Evolutionary conservation across 2,797 vertebrate species (phyloP).

Genomic region (Sebastes dallii): DNA sequence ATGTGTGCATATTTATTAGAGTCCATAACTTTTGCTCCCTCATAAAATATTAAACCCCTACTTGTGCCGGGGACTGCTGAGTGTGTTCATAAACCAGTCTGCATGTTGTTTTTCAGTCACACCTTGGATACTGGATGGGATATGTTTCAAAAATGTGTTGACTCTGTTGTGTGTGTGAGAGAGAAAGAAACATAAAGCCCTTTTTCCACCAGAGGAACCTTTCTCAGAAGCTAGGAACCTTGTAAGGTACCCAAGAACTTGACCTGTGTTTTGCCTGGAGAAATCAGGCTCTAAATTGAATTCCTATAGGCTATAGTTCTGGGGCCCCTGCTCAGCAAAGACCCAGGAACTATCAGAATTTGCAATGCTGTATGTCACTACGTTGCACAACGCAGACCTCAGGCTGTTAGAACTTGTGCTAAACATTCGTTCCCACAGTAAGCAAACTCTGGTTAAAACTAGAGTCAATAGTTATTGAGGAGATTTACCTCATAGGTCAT

Average conservation of each 20-base stretch:
- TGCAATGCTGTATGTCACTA: neutral
- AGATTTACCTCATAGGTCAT: neutral
- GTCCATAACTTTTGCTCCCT: conserved; percentile 77
- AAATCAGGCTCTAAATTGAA: neutral
- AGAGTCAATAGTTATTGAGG: neutral
- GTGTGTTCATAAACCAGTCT: conserved; percentile 68
- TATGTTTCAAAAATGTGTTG: conserved; percentile 9
- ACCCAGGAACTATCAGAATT: neutral
- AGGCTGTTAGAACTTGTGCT: neutral
- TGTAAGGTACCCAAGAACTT: neutral
- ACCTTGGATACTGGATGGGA: conserved; percentile 33
- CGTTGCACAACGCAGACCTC: neutral
- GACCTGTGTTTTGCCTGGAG: neutral
- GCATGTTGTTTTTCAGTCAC: conserved; percentile 44
- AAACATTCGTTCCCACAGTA: neutral
- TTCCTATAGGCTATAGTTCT: neutral
- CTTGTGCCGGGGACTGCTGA: conserved; percentile 70
- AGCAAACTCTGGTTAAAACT: neutral
- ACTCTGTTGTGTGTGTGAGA: neutral
- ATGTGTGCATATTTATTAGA: conserved; percentile 81
- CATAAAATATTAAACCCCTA: conserved; percentile 75
- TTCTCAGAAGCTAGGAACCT: neutral
- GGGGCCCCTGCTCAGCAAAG: neutral
- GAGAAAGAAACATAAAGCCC: neutral
- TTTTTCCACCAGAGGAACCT: neutral